Conservation (phyloP, 2,797 vertebrate species). For the Scolopax rusticola region DNA sequence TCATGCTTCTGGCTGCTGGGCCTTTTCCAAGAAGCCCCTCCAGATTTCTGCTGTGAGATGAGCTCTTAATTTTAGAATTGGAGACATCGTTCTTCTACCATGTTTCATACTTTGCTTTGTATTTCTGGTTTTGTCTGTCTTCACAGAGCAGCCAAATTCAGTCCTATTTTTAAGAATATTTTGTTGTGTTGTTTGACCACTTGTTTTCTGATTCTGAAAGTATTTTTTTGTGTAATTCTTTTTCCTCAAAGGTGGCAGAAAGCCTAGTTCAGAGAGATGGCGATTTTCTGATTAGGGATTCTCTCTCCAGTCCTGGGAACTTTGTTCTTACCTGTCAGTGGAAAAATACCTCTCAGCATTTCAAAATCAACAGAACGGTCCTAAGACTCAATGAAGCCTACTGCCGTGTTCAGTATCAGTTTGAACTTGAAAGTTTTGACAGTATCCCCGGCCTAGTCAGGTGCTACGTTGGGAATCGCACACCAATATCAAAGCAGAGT, state of each 20-base stretch:
- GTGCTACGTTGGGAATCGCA: slow-evolving; percentile 94
- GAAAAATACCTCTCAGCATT: slow-evolving; percentile 94
- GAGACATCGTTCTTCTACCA: neutral
- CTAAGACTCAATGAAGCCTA: slow-evolving; percentile 91
- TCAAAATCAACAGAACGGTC: slow-evolving; percentile 93
- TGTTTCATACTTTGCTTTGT: neutral
- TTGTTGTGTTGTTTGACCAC: neutral
- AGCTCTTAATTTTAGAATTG: neutral
- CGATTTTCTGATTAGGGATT: slow-evolving; percentile 96
- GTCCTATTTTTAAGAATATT: neutral
- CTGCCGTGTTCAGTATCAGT: slow-evolving; percentile 91
- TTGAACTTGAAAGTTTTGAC: slow-evolving; percentile 94
- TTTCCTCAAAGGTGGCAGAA: slow-evolving; percentile 88
- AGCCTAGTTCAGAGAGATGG: slow-evolving; percentile 92
- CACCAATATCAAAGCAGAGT: slow-evolving; percentile 90
- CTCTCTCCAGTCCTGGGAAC: slow-evolving; percentile 93
- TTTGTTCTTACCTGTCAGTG: slow-evolving; percentile 97
- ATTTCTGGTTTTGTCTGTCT: neutral
- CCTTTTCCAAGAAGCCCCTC: neutral
- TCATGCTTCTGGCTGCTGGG: neutral
- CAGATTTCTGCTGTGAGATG: neutral
- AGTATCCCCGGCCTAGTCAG: slow-evolving; percentile 91
- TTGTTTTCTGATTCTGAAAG: slow-evolving; percentile 1
- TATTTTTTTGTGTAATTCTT: neutral
- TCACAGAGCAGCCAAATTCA: neutral